Percentiles rank a stretch among this genome's conserved stretches.
phyloP scores from a whole-genome alignment of 2,113 vertebrate species.

The Microcebus griseorufus region DNA sequence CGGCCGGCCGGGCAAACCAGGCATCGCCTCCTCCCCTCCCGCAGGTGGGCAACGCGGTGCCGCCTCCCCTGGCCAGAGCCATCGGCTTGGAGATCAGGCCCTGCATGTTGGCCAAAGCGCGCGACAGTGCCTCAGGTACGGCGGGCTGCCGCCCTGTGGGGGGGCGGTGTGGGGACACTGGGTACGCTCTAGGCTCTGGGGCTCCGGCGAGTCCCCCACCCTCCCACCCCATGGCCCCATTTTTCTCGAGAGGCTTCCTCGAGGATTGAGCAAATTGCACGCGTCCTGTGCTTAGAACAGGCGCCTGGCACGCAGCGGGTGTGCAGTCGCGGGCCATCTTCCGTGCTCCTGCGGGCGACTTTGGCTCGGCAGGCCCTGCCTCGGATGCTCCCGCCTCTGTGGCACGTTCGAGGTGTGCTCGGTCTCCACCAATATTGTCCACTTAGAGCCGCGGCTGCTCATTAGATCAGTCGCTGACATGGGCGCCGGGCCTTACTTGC shows the following conservation, averaged over 20 bases:
- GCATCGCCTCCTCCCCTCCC: neutral
- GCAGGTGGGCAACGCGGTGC: slow-evolving; percentile 96
- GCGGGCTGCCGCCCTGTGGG: neutral
- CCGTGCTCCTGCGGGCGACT: neutral
- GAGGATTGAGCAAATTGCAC: neutral
- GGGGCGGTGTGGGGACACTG: rapidly evolving
- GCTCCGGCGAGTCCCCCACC: neutral
- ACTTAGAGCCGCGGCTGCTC: neutral
- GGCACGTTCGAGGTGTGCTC: neutral
- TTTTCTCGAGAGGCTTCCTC: neutral
- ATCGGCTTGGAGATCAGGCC: slow-evolving; percentile 93
- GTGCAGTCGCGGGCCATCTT: neutral
- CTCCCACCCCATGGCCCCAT: neutral
- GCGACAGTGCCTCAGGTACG: slow-evolving; percentile 87
- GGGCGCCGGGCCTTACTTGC: rapidly evolving
- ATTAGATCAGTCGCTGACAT: neutral
- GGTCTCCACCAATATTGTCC: neutral
- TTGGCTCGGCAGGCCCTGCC: rapidly evolving
- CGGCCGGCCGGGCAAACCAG: rapidly evolving
- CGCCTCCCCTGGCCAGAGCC: slow-evolving; percentile 94
- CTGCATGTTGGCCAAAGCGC: slow-evolving; percentile 87
- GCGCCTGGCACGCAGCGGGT: rapidly evolving
- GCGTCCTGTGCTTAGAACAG: rapidly evolving
- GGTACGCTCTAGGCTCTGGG: neutral
- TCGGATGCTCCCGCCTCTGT: neutral